A percentile compares a stretch with the other conserved stretches of the same genome.
Evolutionary conservation across 2,113 vertebrate genomes (phyloP).

Genomic region (Callipepla squamata): DNA sequence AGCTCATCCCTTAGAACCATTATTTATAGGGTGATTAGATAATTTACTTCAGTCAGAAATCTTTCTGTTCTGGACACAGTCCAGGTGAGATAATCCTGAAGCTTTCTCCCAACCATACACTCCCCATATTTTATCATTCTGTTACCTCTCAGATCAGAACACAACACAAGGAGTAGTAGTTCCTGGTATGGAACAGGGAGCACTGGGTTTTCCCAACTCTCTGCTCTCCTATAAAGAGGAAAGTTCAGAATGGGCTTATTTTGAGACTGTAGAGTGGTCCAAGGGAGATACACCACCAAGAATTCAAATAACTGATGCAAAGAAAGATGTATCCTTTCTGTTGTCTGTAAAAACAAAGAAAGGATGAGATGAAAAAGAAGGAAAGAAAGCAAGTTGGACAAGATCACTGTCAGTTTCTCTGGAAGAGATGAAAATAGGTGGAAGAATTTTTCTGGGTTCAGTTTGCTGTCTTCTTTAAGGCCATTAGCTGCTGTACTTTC

Average conservation of each 20-base stretch:
- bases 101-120: neutral
- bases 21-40: neutral
- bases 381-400: neutral
- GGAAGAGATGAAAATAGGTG: neutral
- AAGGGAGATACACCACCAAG: no score
- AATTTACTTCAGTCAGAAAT: neutral
- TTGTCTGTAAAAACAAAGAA: neutral
- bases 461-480: neutral
- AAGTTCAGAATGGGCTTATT: neutral
- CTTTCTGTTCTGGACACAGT: neutral
- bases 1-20: neutral
- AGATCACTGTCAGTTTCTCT: neutral
- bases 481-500: neutral
- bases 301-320: neutral
- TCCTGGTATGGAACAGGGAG: neutral
- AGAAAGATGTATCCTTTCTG: neutral
- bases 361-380: neutral
- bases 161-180: neutral
- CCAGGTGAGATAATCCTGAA: neutral
- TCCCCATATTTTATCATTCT: neutral
- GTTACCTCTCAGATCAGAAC: neutral
- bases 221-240: neutral
- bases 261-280: neutral
- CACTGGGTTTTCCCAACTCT: neutral
- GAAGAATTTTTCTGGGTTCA: neutral